Evolutionary conservation across 2,888 invertebrate genomes (phyloP).

Genomic region (Mimachlamys varia): DNA sequence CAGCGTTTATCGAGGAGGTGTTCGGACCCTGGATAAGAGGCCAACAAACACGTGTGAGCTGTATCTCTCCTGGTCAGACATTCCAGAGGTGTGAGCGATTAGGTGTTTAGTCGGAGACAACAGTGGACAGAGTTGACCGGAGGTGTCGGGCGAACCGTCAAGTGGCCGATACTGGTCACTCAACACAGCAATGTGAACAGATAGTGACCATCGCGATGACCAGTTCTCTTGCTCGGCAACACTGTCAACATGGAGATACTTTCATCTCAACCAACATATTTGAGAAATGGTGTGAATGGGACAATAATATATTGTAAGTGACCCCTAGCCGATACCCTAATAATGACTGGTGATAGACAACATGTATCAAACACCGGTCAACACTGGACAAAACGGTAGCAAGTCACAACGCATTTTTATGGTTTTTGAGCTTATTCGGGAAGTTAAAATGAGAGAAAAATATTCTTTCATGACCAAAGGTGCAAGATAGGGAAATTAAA

Average conservation of each 20-base stretch:
- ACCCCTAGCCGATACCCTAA: too few relatives aligned
- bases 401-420: too few relatives aligned
- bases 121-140: constrained; percentile 3
- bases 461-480: too few relatives aligned
- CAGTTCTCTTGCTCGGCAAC: neutral
- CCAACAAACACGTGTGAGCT: neutral
- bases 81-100: neutral
- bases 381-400: too few relatives aligned
- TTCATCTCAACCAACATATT: neutral
- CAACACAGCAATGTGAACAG: constrained; percentile 34
- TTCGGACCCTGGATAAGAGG: neutral
- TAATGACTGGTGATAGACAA: neutral
- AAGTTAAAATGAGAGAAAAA: too few relatives aligned
- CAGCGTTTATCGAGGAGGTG: neutral
- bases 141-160: constrained; percentile 22
- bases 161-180: constrained; percentile 21
- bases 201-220: neutral
- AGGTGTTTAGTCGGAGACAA: constrained; percentile 3
- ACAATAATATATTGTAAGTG: neutral
- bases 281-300: neutral
- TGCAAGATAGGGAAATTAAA: too few relatives aligned
- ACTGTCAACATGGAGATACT: neutral
- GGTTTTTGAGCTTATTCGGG: too few relatives aligned
- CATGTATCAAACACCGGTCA: neutral
- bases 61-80: neutral